Evolutionary conservation across 1,140 invertebrate genomes (phyloP).

Genomic region (Saccostrea glomerata): DNA sequence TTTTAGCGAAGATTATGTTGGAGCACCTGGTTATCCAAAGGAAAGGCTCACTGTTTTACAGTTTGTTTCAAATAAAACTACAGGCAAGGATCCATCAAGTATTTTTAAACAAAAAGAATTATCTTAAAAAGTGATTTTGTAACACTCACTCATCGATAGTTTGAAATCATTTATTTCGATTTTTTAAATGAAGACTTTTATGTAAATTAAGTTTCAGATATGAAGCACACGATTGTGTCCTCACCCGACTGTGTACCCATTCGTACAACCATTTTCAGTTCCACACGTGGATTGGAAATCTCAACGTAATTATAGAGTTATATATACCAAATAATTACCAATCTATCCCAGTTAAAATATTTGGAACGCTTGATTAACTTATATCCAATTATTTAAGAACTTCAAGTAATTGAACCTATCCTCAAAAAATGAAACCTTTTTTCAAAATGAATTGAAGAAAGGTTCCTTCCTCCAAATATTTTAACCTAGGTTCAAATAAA

Average conservation of each 20-base stretch:
- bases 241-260: background rate
- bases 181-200: background rate
- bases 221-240: background rate
- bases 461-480: too few species aligned
- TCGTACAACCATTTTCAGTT: background rate
- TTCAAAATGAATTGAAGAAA: too few species aligned
- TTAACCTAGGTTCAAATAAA: too few species aligned
- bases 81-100: background rate
- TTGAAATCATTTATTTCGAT: background rate
- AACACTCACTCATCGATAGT: background rate
- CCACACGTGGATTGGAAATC: background rate
- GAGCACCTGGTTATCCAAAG: constrained; percentile 60
- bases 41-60: constrained; percentile 54
- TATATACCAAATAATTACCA: background rate
- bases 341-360: too few species aligned
- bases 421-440: too few species aligned
- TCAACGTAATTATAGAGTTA: background rate
- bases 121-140: background rate
- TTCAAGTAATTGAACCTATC: too few species aligned
- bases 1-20: constrained; percentile 58
- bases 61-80: constrained; percentile 51
- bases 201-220: background rate
- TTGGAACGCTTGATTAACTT: too few species aligned
- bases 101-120: too few species aligned
- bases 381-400: too few species aligned